phyloP scores from a whole-genome alignment of 2,797 vertebrate genomes.

The Falco biarmicus region DNA sequence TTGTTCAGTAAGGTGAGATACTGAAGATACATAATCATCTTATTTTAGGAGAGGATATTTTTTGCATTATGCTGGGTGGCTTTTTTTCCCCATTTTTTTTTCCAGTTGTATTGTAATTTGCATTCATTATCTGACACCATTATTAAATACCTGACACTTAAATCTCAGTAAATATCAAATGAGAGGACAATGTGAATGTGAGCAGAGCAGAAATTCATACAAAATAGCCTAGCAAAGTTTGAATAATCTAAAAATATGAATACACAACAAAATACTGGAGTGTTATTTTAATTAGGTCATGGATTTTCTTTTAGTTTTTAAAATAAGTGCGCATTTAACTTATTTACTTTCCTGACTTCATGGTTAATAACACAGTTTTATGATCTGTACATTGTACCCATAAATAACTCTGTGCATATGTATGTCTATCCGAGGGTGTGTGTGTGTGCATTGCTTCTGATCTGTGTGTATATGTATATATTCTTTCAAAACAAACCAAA shows the following conservation, averaged over 20 bases:
- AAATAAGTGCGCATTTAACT: neutral
- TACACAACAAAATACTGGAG: neutral
- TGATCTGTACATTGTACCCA: neutral
- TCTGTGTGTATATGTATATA: neutral
- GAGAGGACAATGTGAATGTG: neutral
- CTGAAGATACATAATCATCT: neutral
- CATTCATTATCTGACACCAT: neutral
- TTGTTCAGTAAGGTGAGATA: neutral
- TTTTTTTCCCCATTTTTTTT: neutral
- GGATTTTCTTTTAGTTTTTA: neutral
- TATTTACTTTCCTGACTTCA: neutral
- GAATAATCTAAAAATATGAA: neutral
- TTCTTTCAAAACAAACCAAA: neutral
- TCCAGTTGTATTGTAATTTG: neutral
- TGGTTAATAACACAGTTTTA: neutral
- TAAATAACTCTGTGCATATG: neutral
- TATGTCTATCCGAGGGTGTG: neutral
- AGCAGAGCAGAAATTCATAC: neutral
- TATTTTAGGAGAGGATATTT: neutral
- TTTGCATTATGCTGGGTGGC: neutral
- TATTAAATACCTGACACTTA: neutral
- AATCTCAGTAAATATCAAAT: constrained; percentile 8
- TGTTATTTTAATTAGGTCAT: neutral
- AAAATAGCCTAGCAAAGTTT: neutral
- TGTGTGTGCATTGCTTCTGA: neutral